phyloP scores from a whole-genome alignment of 1,140 invertebrate genomes.

The Penaeus japonicus region DNA sequence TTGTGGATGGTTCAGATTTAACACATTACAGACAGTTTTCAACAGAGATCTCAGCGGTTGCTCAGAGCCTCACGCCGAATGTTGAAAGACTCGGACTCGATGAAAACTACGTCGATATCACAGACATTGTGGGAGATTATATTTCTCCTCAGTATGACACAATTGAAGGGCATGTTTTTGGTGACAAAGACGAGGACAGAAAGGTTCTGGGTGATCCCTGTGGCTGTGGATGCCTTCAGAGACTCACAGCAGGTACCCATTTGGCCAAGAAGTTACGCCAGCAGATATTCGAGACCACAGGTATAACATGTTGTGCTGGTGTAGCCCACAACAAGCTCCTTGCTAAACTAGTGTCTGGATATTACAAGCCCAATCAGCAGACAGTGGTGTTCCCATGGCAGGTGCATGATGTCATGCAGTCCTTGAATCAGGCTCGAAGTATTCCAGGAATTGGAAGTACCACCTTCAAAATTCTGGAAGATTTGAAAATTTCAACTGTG shows the following conservation, averaged over 20 bases:
- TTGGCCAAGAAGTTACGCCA: conserved; percentile 77
- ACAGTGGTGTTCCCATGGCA: conserved; percentile 78
- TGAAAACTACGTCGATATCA: conserved; percentile 81
- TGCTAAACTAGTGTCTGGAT: conserved; percentile 77
- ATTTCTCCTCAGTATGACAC: conserved; percentile 60
- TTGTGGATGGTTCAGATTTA: conserved; percentile 80
- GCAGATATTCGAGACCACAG: conserved; percentile 72
- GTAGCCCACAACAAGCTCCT: conserved; percentile 84
- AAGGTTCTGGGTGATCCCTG: conserved; percentile 66
- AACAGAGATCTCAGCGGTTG: conserved; percentile 72
- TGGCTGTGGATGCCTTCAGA: conserved; percentile 74
- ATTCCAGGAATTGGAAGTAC: conserved; percentile 79
- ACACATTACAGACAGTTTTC: conserved; percentile 77
- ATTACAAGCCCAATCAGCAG: conserved; percentile 82
- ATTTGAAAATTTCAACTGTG: conserved; percentile 72
- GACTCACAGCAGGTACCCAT: conserved; percentile 73
- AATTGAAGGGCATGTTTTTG: conserved; percentile 53
- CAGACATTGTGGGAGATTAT: conserved; percentile 71
- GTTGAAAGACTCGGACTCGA: conserved; percentile 83
- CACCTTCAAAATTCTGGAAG: conserved; percentile 71
- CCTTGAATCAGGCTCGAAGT: conserved; percentile 68
- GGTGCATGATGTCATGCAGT: conserved; percentile 71
- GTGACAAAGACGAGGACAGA: conserved; percentile 37
- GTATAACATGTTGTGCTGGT: conserved; percentile 81
- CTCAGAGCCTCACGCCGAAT: conserved; percentile 73